A percentile compares a stretch with the other conserved stretches of the same genome.
Conservation (phyloP, 2,888 invertebrate species). For the Drosophila mettleri region DNA sequence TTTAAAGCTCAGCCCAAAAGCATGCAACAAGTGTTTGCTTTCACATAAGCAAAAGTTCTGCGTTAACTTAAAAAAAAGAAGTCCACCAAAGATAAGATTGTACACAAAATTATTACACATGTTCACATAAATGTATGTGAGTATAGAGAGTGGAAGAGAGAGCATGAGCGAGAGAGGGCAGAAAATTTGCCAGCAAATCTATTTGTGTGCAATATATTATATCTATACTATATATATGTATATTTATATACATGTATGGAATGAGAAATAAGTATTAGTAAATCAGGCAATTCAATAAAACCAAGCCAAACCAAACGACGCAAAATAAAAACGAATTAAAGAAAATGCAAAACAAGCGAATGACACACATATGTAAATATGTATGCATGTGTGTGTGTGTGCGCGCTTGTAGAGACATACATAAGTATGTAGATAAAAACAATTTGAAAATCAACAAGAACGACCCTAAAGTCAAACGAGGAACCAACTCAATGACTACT, state of each 20-base stretch:
- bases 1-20: slow-evolving; percentile 36
- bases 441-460: slow-evolving; percentile 58
- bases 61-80: slow-evolving; percentile 1
- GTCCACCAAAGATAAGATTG: slow-evolving; percentile 35
- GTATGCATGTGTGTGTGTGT: slow-evolving; percentile 1
- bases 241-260: background rate
- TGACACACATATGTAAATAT: slow-evolving; percentile 4
- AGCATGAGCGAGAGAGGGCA: background rate
- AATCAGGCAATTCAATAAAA: slow-evolving; percentile 31
- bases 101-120: slow-evolving; percentile 23
- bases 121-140: background rate
- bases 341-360: slow-evolving; percentile 39
- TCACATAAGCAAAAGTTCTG: background rate
- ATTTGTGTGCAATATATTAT: background rate
- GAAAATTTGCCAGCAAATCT: slow-evolving; percentile 19
- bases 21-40: slow-evolving; percentile 32
- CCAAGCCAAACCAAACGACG: slow-evolving; percentile 38
- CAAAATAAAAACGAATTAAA: slow-evolving; percentile 46
- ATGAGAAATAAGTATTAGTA: slow-evolving; percentile 31
- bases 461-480: slow-evolving; percentile 62
- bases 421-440: slow-evolving; percentile 50
- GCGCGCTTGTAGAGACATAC: background rate
- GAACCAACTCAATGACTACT: slow-evolving; percentile 26
- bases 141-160: background rate
- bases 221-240: slow-evolving; percentile 4